Evolutionary conservation across 2,797 vertebrate species (phyloP).

Genomic region (Spinibarbus caldwelli): DNA sequence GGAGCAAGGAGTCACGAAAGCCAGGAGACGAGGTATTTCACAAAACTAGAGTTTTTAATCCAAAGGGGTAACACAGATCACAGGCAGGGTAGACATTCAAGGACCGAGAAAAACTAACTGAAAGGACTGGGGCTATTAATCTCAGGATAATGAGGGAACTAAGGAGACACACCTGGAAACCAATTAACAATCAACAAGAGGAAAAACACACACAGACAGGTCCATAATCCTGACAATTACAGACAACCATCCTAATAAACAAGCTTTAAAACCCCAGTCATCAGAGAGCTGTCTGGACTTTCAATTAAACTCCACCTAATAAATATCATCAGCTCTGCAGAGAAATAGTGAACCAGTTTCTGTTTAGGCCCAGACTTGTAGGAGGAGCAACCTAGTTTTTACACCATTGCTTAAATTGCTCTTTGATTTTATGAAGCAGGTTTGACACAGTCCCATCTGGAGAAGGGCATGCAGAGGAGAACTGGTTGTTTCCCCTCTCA

Average conservation of each 20-base stretch:
- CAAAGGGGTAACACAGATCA: no score
- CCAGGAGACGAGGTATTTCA: no score
- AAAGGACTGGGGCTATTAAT: no score
- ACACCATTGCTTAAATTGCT: constrained; percentile 51
- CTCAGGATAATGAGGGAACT: no score
- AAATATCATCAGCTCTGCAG: constrained; percentile 51
- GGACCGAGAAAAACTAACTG: no score
- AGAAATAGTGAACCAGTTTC: constrained; percentile 51
- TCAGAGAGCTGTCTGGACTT: constrained; percentile 51
- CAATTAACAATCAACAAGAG: no score
- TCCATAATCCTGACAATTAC: no score
- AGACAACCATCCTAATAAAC: constrained; percentile 33
- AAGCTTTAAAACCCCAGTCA: constrained; percentile 43
- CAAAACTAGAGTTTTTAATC: no score
- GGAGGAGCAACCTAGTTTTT: constrained; percentile 55
- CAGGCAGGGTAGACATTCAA: no score
- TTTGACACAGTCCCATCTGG: constrained; percentile 49
- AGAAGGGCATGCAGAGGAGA: constrained; percentile 24
- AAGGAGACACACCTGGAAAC: no score
- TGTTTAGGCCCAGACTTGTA: constrained; percentile 41
- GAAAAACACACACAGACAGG: no score
- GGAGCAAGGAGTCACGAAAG: no score
- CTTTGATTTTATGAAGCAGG: constrained; percentile 59
- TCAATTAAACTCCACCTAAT: constrained; percentile 56
- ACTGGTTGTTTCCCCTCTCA: not conserved